phyloP scores from a whole-genome alignment of 2,113 vertebrate genomes.

The Ceyx cyanopectus region DNA sequence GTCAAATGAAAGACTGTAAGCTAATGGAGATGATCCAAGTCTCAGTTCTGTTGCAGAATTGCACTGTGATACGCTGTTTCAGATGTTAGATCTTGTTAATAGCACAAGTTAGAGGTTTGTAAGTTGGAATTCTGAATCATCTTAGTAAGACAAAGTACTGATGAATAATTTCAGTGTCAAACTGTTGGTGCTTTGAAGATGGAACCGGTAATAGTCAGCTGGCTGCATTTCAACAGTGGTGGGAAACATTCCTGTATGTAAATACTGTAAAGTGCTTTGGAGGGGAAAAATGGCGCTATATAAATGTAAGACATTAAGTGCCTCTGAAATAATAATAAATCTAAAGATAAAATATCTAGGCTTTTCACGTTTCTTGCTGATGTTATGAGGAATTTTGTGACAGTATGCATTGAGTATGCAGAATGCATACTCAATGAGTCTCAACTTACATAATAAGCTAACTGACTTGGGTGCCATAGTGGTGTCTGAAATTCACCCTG shows the following conservation, averaged over 20 bases:
- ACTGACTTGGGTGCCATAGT: background rate
- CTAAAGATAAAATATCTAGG: conserved; percentile 15
- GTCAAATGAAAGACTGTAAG: conserved; percentile 8
- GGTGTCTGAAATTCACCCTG: background rate
- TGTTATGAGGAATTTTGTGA: background rate
- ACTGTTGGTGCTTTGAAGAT: conserved; percentile 38
- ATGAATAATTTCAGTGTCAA: conserved; percentile 2
- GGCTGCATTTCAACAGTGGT: conserved; percentile 38
- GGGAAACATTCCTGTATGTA: conserved; percentile 69
- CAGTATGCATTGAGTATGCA: too few relatives aligned
- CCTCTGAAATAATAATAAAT: conserved; percentile 77
- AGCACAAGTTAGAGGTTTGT: conserved; percentile 47
- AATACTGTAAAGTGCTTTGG: conserved; percentile 64
- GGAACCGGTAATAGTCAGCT: conserved; percentile 33
- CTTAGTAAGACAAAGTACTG: background rate
- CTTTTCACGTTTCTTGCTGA: conserved; percentile 19
- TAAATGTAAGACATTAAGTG: conserved; percentile 74
- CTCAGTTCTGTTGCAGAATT: conserved; percentile 49
- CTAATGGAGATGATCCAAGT: background rate
- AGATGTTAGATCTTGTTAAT: conserved; percentile 30
- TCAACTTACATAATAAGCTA: accelerated
- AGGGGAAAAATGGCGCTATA: conserved; percentile 59
- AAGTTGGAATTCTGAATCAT: background rate
- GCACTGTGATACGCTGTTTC: conserved; percentile 52
- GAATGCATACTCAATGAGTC: background rate